Evolutionary conservation across 2,113 vertebrate species (phyloP), one percentile per base, ranked within the genome.

Genomic region (Carassius carassius): DNA sequence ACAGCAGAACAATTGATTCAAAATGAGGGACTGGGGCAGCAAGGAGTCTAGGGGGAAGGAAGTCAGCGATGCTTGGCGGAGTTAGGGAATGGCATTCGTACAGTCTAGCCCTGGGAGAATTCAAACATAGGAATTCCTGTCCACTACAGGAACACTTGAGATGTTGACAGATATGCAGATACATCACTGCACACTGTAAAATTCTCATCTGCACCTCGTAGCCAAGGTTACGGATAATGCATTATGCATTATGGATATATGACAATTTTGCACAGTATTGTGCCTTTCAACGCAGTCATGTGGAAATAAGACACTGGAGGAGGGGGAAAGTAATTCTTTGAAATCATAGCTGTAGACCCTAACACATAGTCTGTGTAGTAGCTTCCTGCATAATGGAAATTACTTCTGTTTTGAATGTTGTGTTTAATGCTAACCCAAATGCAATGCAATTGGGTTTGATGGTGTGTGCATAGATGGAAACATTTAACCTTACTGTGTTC

Each of bases 341-440:
- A 80, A 85, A 72, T 69, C 29, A 12, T 35, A 12, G 23, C 25
- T 13, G 17, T 54, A 69, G 37, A 63, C 29, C 5, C n/a, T 81
- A 62, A 67, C 17, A 51, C 3, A 9, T 3, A 41, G 19, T 75
- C 4, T 8, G 56, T 58, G 70, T 32, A 21, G 58, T 51, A 5
- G 54, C 23, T 51, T 74, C 21, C 29, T 23, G 44, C 89, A 90
- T 92, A 88, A 92, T 88, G 67, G 63, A 77, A 54, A 67, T 78
- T n/a, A 51, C 72, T 81, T 81, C 17, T 70, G 86, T 86, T 69
- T 65, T 82, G 83, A 37, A 82, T 60, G 32, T 4, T 23, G 17
- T 35, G 73, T n/a, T 81, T 84, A 81, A 60, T 25, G 44, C 3
- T 29, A 11, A 51, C 56, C 35, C 17, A 63, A 78, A n/a, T 16